Conservation (phyloP, 2,888 invertebrate species). For the Ochropleura plecta region DNA sequence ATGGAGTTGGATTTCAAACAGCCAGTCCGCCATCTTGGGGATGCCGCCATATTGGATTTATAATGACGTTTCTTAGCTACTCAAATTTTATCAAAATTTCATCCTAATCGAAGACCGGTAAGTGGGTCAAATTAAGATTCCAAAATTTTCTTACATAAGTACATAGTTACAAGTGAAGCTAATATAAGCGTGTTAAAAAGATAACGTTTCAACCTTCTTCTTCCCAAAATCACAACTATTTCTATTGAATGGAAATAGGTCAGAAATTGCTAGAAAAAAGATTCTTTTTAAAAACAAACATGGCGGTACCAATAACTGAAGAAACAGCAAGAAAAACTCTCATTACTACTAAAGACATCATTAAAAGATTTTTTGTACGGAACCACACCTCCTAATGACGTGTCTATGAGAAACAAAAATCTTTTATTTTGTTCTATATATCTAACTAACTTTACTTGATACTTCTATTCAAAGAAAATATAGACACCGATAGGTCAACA, state of each 20-base stretch:
- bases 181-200: too few species aligned
- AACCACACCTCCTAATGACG: conserved; percentile 64
- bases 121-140: too few species aligned
- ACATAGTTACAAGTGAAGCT: too few species aligned
- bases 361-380: conserved; percentile 68
- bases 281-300: conserved; percentile 14
- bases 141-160: too few species aligned
- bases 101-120: too few species aligned
- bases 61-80: too few species aligned
- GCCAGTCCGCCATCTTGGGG: too few species aligned
- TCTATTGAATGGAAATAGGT: not conserved
- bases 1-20: too few species aligned
- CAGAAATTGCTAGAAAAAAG: conserved; percentile 9
- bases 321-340: conserved; percentile 39
- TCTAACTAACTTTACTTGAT: conserved; percentile 49
- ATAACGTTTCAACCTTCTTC: not conserved
- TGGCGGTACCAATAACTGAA: conserved; percentile 2
- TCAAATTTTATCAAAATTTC: too few species aligned
- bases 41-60: too few species aligned
- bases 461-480: conserved; percentile 17
- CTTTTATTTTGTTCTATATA: conserved; percentile 71
- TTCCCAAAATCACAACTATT: not conserved
- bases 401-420: conserved; percentile 55
- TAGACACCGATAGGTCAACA: conserved; percentile 39
- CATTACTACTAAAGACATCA: conserved; percentile 52